phyloP scores from a whole-genome alignment of 2,888 invertebrate genomes.

The Pseudococcus longispinus region DNA sequence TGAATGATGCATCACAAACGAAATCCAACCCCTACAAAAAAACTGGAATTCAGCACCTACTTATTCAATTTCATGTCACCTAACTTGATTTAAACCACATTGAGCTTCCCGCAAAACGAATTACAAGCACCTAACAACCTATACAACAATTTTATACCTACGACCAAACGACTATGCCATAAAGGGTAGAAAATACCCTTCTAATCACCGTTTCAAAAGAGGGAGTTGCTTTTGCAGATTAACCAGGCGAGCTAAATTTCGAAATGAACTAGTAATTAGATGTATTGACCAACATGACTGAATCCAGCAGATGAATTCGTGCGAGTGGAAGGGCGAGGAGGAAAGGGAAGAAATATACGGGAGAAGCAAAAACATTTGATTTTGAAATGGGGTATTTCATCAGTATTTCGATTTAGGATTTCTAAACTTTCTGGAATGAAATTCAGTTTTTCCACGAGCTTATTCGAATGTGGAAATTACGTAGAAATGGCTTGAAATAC shows the following conservation, averaged over 20 bases:
- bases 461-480: too few relatives aligned
- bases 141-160: not conserved
- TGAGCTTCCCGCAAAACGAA: not conserved
- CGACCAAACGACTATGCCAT: not conserved
- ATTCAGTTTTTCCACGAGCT: too few relatives aligned
- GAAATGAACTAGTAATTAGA: not conserved
- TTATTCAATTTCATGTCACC: not conserved
- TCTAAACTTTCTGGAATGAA: too few relatives aligned
- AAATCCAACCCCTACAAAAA: too few relatives aligned
- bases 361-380: not conserved
- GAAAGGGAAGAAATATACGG: not conserved
- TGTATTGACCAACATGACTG: not conserved
- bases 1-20: too few relatives aligned
- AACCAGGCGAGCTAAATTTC: not conserved
- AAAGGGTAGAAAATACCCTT: not conserved
- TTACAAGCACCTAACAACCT: not conserved
- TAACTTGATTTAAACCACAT: not conserved
- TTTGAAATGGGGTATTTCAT: too few relatives aligned
- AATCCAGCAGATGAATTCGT: not conserved
- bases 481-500: too few relatives aligned
- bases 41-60: too few relatives aligned
- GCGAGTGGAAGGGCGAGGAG: not conserved
- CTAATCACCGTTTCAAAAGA: not conserved
- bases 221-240: not conserved
- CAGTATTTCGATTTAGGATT: too few relatives aligned